Conservation (phyloP, 2,797 vertebrate species). For the Dryobates pubescens region DNA sequence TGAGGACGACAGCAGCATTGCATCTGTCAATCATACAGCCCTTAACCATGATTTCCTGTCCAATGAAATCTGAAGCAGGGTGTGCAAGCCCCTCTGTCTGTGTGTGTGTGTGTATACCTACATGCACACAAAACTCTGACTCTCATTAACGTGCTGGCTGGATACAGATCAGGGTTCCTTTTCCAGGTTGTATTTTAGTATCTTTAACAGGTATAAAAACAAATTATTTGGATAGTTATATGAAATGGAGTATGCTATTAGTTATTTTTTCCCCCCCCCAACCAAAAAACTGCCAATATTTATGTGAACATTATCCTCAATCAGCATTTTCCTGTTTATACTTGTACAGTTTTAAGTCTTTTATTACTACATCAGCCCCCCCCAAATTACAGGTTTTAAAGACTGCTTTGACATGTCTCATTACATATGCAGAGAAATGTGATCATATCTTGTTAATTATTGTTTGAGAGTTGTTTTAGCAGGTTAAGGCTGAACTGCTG, state of each 20-base stretch:
- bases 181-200: slow-evolving; percentile 69
- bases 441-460: slow-evolving; percentile 60
- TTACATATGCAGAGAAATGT: slow-evolving; percentile 39
- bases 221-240: slow-evolving; percentile 61
- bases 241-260: slow-evolving; percentile 56
- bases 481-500: slow-evolving; percentile 36
- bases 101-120: not conserved
- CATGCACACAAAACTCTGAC: slow-evolving; percentile 9
- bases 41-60: slow-evolving; percentile 72
- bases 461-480: slow-evolving; percentile 53
- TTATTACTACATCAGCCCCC: slow-evolving; percentile 60
- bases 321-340: slow-evolving; percentile 74
- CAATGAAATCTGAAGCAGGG: slow-evolving; percentile 73
- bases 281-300: slow-evolving; percentile 72
- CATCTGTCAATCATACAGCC: slow-evolving; percentile 65
- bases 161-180: slow-evolving; percentile 71
- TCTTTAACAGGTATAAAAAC: slow-evolving; percentile 60
- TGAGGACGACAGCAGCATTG: slow-evolving; percentile 57
- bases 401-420: slow-evolving; percentile 50
- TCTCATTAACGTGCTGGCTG: slow-evolving; percentile 50
- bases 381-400: slow-evolving; percentile 31
- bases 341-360: slow-evolving; percentile 77
- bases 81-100: not conserved
- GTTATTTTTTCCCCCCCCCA: not conserved
- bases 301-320: slow-evolving; percentile 63